Percentiles rank a stretch among this genome's conserved stretches.
phyloP scores from a whole-genome alignment of 2,888 invertebrate genomes.

The Hoplodrina ambigua region DNA sequence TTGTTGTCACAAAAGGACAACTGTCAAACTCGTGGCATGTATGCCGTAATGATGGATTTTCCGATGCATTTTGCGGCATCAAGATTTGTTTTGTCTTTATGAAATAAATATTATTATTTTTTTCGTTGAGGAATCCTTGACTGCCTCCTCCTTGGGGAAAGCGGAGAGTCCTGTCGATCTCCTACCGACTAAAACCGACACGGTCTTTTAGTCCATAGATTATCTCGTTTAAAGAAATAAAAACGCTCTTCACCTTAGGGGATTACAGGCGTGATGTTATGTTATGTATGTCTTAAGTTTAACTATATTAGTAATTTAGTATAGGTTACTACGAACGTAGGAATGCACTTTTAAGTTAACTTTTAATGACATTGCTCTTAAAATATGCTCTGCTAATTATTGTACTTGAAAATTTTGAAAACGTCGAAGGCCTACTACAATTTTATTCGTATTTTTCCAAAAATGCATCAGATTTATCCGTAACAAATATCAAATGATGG shows the following conservation, averaged over 20 bases:
- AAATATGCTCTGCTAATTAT: background rate
- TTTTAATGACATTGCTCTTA: constrained; percentile 14
- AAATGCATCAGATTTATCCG: background rate
- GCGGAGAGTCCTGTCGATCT: too few relatives aligned
- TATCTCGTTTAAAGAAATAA: too few relatives aligned
- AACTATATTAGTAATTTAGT: too few relatives aligned
- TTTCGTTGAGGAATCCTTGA: too few relatives aligned
- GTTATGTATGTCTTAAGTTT: too few relatives aligned
- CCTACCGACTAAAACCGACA: too few relatives aligned
- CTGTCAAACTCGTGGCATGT: constrained; percentile 41
- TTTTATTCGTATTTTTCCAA: constrained; percentile 5
- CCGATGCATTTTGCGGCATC: constrained; percentile 1
- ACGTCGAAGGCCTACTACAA: constrained; percentile 8
- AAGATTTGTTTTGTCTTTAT: too few relatives aligned
- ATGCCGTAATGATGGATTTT: constrained; percentile 27
- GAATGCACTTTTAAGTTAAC: background rate
- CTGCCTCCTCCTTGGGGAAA: too few relatives aligned
- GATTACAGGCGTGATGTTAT: too few relatives aligned
- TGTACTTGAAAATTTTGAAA: background rate
- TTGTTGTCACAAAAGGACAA: constrained; percentile 46
- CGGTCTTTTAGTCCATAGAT: too few relatives aligned
- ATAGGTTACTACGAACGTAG: background rate
- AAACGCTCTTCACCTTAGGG: too few relatives aligned
- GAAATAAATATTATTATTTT: too few relatives aligned
- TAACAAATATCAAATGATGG: background rate